phyloP scores from a whole-genome alignment of 2,888 invertebrate species.

The Rutpela maculata region DNA sequence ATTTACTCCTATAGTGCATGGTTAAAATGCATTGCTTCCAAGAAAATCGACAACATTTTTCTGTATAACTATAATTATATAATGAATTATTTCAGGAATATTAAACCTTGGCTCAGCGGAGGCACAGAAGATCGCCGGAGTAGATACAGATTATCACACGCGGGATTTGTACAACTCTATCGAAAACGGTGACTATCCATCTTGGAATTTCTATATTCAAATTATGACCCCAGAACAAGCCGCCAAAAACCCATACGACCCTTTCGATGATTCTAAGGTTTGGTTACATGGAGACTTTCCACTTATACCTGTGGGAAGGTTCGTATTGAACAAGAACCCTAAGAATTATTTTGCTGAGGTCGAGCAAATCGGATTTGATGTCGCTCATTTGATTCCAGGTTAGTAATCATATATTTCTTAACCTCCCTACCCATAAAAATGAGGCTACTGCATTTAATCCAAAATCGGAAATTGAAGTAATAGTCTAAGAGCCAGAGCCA shows the following conservation, averaged over 20 bases:
- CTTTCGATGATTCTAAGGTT: constrained; percentile 94
- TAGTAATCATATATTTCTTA: constrained; percentile 27
- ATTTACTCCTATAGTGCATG: too few relatives aligned
- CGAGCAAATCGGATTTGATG: constrained; percentile 94
- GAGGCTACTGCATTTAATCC: too few relatives aligned
- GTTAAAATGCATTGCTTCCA: too few relatives aligned
- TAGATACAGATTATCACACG: constrained; percentile 92
- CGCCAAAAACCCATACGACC: constrained; percentile 87
- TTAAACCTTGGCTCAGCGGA: constrained; percentile 79
- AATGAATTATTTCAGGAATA: not conserved
- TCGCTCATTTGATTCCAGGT: constrained; percentile 88
- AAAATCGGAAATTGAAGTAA: too few relatives aligned
- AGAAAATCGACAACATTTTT: too few relatives aligned
- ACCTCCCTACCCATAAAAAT: too few relatives aligned
- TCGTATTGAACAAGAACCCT: constrained; percentile 92
- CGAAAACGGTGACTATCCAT: constrained; percentile 81
- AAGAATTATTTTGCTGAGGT: constrained; percentile 95
- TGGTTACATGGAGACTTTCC: constrained; percentile 94
- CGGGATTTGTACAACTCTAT: constrained; percentile 95
- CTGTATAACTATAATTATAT: too few relatives aligned
- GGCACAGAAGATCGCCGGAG: constrained; percentile 82
- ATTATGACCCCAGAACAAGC: constrained; percentile 93
- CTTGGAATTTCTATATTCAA: constrained; percentile 90
- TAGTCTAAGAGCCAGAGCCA: too few relatives aligned
- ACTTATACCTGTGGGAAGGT: constrained; percentile 89